Percentiles rank a stretch among this genome's conserved stretches.
phyloP scores from a whole-genome alignment of 30 jellyfish, hydroid and myxozoan genomes.

The Sanderia malayensis region DNA sequence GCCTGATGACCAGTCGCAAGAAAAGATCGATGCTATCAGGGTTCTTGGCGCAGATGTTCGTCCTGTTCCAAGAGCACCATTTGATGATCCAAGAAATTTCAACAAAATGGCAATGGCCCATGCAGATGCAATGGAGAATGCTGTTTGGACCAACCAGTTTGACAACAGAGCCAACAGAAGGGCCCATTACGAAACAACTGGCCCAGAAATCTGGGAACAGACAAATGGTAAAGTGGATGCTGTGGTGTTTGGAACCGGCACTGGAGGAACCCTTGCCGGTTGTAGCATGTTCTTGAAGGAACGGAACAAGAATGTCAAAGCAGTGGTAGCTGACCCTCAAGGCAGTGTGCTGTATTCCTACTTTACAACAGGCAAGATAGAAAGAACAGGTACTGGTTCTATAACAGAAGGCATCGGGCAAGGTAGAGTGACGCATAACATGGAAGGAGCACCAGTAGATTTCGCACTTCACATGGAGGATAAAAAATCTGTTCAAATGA shows the following conservation, averaged over 20 bases:
- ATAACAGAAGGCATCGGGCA: conserved; percentile 96
- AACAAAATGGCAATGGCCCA: conserved; percentile 83
- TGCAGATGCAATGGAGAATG: conserved; percentile 67
- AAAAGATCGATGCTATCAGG: conserved; percentile 76
- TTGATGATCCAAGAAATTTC: conserved; percentile 83
- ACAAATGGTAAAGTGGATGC: conserved; percentile 96
- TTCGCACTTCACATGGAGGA: conserved; percentile 87
- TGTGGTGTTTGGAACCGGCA: conserved; percentile 86
- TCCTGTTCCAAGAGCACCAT: conserved; percentile 94
- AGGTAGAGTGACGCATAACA: conserved; percentile 77
- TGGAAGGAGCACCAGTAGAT: conserved; percentile 90
- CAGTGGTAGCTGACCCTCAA: conserved; percentile 83
- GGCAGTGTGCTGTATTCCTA: conserved; percentile 86
- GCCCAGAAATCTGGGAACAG: conserved; percentile 97
- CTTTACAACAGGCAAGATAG: conserved; percentile 71
- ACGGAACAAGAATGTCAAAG: conserved; percentile 69
- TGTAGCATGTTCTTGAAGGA: conserved; percentile 87
- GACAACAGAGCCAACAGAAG: conserved; percentile 82
- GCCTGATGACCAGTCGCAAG: conserved; percentile 90
- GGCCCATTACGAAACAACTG: conserved; percentile 94
- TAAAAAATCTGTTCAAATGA: conserved; percentile 76
- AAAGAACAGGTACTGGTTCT: conserved; percentile 81
- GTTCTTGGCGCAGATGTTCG: conserved; percentile 97
- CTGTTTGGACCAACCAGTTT: conserved; percentile 91
- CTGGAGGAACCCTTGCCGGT: conserved; percentile 97